phyloP scores from a whole-genome alignment of 2,888 invertebrate species.

The Hydroisotoma schaefferi region DNA sequence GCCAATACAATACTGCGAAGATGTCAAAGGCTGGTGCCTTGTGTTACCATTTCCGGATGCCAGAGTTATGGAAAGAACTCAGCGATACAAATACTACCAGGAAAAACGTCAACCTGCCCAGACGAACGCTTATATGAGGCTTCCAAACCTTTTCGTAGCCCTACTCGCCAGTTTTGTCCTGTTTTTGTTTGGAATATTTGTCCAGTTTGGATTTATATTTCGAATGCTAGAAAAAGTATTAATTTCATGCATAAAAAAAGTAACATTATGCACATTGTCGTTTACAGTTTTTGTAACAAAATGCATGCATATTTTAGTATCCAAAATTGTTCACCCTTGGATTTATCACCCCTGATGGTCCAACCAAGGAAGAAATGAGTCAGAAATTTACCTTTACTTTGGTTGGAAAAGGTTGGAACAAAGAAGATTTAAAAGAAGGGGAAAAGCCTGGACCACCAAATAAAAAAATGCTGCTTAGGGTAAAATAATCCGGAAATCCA shows the following conservation, averaged over 20 bases:
- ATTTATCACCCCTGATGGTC: conserved; percentile 63
- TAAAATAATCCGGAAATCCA: too few relatives aligned
- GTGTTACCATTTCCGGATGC: conserved; percentile 81
- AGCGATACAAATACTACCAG: conserved; percentile 67
- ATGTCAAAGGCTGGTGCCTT: conserved; percentile 61
- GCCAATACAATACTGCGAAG: conserved; percentile 56
- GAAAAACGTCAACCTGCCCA: conserved; percentile 72
- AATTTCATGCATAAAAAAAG: conserved; percentile 15
- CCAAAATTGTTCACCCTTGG: conserved; percentile 57
- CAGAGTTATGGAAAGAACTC: conserved; percentile 73
- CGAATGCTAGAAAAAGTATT: conserved; percentile 63
- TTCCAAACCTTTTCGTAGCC: conserved; percentile 57
- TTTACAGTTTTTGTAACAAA: background rate
- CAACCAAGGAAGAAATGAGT: conserved; percentile 61
- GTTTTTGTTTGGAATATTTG: conserved; percentile 60
- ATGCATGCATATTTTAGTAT: conserved; percentile 50
- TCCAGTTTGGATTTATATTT: conserved; percentile 63
- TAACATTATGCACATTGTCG: conserved; percentile 4
- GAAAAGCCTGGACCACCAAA: conserved; percentile 60
- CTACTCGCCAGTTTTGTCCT: conserved; percentile 59
- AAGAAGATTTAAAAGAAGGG: conserved; percentile 57
- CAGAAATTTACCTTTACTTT: conserved; percentile 66
- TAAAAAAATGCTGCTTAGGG: conserved; percentile 64
- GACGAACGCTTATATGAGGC: conserved; percentile 67
- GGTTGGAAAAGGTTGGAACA: conserved; percentile 74